These are phyloP conservation scores for Euwallacea fornicatus DNA, from an alignment of 1,140 invertebrate genomes.

Conservation along the genomic window DNA sequence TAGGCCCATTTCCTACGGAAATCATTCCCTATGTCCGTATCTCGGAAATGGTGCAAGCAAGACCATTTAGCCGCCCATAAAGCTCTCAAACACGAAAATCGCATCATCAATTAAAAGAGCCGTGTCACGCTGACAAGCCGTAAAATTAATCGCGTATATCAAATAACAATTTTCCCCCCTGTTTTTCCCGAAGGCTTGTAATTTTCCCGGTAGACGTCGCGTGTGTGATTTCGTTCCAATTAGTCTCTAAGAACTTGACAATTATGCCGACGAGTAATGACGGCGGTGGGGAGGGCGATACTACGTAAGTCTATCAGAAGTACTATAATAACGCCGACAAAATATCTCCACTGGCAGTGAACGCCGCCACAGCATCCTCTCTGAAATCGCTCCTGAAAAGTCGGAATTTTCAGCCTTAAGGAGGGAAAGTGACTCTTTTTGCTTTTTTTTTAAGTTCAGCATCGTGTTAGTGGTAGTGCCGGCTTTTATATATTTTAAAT, in stretches of 20 bases:
- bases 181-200: slow-evolving; percentile 16
- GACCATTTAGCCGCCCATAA: neutral
- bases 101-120: slow-evolving; percentile 7
- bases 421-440: too few species aligned
- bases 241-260: slow-evolving; percentile 16
- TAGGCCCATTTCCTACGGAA: neutral
- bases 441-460: too few species aligned
- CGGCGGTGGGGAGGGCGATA: slow-evolving; percentile 17
- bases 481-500: too few species aligned
- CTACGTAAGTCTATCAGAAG: slow-evolving; percentile 35
- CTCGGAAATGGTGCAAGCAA: neutral
- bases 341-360: slow-evolving; percentile 32
- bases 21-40: neutral
- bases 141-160: slow-evolving; percentile 6
- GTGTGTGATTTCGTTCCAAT: slow-evolving; percentile 19
- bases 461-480: too few species aligned
- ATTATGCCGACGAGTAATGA: slow-evolving; percentile 22
- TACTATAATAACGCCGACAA: slow-evolving; percentile 37
- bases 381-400: slow-evolving; percentile 12
- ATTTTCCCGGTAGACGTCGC: slow-evolving; percentile 16
- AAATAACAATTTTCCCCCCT: slow-evolving; percentile 13
- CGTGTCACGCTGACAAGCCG: slow-evolving; percentile 4
- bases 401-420: too few species aligned
- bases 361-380: slow-evolving; percentile 32
- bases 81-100: neutral